Percentiles rank a stretch among this genome's conserved stretches.
Conservation (phyloP, 2,797 vertebrate genomes). For the Pseudotriccus pelzelni region DNA sequence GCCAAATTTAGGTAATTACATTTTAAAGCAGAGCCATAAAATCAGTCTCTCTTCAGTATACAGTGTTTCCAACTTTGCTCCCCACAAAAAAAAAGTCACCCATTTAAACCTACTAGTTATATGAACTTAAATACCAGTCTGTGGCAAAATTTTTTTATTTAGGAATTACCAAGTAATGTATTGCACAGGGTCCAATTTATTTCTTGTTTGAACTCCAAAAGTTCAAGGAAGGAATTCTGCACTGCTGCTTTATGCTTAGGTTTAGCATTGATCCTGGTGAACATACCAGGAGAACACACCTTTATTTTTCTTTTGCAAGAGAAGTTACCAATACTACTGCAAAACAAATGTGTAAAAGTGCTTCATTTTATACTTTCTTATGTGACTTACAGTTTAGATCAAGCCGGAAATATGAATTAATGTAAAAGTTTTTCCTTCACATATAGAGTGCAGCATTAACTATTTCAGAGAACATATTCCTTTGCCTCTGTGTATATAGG, state of each 20-base stretch:
- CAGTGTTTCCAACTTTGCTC: neutral
- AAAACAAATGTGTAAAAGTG: neutral
- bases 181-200: neutral
- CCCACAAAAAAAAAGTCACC: neutral
- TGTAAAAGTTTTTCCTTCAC: neutral
- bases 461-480: neutral
- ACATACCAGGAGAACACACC: neutral
- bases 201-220: neutral
- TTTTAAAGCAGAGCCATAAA: neutral
- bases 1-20: neutral
- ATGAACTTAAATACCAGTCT: neutral
- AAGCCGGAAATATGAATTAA: neutral
- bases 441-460: neutral
- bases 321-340: neutral
- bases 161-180: neutral
- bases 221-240: neutral
- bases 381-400: neutral
- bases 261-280: conserved; percentile 8
- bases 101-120: neutral
- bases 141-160: neutral
- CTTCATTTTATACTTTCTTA: conserved; percentile 7
- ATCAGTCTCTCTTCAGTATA: neutral
- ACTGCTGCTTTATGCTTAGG: neutral
- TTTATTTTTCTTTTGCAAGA: neutral
- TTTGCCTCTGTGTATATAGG: neutral